Evolutionary conservation across 2,797 vertebrate species (phyloP).

Genomic region (Zenarchopterus dispar): DNA sequence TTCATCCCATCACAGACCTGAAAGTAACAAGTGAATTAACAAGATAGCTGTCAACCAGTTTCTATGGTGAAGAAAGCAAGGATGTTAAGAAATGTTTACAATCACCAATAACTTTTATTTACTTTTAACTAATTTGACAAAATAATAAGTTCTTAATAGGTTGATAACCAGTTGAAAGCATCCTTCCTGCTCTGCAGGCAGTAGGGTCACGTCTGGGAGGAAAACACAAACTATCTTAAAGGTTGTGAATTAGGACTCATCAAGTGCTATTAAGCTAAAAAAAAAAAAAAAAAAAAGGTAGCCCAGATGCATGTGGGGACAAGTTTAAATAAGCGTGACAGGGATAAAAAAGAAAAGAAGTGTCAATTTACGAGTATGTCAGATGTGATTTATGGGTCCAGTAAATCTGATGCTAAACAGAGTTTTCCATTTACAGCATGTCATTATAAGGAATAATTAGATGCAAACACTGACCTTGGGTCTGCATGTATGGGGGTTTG

Average conservation of each 20-base stretch:
- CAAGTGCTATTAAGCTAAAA: conserved; percentile 24
- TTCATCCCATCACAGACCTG: too few species aligned
- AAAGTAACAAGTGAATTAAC: too few species aligned
- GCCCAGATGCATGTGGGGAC: neutral
- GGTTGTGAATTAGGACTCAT: conserved; percentile 51
- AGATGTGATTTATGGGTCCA: too few species aligned
- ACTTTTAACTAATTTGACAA: conserved; percentile 42
- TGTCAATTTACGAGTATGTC: neutral
- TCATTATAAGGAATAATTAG: too few species aligned
- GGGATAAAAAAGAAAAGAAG: neutral
- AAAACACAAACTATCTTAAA: conserved; percentile 37
- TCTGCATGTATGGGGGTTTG: too few species aligned
- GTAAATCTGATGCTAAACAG: too few species aligned
- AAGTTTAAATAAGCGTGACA: neutral
- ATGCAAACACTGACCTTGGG: too few species aligned
- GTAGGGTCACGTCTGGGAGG: conserved; percentile 20
- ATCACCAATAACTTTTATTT: neutral
- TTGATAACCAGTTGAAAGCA: conserved; percentile 43
- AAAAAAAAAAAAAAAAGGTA: conserved; percentile 13
- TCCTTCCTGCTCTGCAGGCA: conserved; percentile 44
- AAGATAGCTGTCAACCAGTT: too few species aligned
- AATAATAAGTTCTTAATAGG: conserved; percentile 37
- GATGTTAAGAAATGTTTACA: too few species aligned
- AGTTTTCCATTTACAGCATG: too few species aligned
- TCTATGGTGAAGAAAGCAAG: too few species aligned